A percentile compares a stretch with the other conserved stretches of the same genome.
phyloP scores from a whole-genome alignment of 1,140 invertebrate genomes.

The Holotrichia oblita region DNA sequence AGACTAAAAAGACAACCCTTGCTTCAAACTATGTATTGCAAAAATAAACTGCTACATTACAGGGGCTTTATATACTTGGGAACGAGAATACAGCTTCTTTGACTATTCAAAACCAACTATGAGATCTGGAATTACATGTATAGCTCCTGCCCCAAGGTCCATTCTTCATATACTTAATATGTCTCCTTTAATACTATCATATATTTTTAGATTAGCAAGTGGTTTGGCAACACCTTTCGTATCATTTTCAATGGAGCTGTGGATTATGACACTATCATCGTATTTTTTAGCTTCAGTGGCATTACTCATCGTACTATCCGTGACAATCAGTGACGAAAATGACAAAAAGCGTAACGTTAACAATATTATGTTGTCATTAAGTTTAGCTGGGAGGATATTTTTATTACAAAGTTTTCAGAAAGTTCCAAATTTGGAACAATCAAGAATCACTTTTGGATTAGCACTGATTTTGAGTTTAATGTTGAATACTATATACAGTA shows the following conservation, averaged over 20 bases:
- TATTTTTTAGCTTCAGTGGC: background rate
- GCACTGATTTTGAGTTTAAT: constrained; percentile 20
- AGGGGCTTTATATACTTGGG: constrained; percentile 42
- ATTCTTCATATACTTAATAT: background rate
- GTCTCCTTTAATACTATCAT: background rate
- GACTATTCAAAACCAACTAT: constrained; percentile 66
- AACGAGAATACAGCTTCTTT: constrained; percentile 52
- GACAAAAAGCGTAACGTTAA: background rate
- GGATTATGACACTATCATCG: background rate
- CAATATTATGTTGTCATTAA: background rate
- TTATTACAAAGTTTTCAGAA: constrained; percentile 22
- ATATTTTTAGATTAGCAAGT: background rate
- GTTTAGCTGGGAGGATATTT: constrained; percentile 6
- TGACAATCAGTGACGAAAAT: background rate
- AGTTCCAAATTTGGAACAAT: background rate
- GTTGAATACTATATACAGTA: constrained; percentile 7
- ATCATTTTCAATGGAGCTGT: constrained; percentile 12
- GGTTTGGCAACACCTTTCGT: constrained; percentile 20
- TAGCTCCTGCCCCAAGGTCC: constrained; percentile 67
- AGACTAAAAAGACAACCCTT: too few relatives aligned
- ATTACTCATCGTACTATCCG: background rate
- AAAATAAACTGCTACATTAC: too few relatives aligned
- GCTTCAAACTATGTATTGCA: too few relatives aligned
- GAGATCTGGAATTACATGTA: constrained; percentile 67
- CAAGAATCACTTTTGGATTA: constrained; percentile 23